phyloP scores from a whole-genome alignment of 1,140 invertebrate species.

The Drosophila tropicalis region DNA sequence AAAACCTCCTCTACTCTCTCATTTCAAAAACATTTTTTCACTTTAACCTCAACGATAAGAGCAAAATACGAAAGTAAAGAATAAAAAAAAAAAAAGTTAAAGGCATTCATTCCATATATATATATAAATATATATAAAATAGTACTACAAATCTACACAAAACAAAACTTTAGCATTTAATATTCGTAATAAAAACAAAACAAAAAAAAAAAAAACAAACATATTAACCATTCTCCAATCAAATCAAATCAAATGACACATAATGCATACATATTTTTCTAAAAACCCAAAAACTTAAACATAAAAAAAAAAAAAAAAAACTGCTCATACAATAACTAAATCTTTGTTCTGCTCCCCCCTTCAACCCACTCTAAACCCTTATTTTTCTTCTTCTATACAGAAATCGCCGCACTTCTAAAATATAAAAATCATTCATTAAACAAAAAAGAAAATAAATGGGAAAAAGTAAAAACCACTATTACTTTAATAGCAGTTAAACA shows the following conservation, averaged over 20 bases:
- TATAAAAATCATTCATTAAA: conserved; percentile 22
- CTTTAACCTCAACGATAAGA: conserved; percentile 4
- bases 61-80: neutral
- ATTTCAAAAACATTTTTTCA: conserved; percentile 37
- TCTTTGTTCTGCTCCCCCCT: conserved; percentile 15
- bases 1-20: conserved; percentile 35
- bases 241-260: conserved; percentile 43
- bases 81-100: neutral
- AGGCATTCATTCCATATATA: conserved; percentile 4
- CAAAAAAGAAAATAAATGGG: conserved; percentile 28
- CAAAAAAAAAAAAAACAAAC: too few relatives aligned
- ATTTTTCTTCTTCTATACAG: neutral
- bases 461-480: conserved; percentile 49
- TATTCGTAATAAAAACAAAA: neutral
- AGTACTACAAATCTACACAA: conserved; percentile 10
- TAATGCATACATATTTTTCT: conserved; percentile 77
- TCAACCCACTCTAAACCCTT: too few relatives aligned
- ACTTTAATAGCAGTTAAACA: conserved; percentile 77
- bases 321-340: conserved; percentile 58
- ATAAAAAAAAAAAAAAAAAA: conserved; percentile 11
- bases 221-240: conserved; percentile 10
- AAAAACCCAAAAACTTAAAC: conserved; percentile 25
- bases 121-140: neutral
- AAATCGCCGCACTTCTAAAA: conserved; percentile 51
- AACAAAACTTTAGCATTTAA: conserved; percentile 4